Evolutionary conservation across 2,113 vertebrate species (phyloP).

Genomic region (Taxidea taxus): DNA sequence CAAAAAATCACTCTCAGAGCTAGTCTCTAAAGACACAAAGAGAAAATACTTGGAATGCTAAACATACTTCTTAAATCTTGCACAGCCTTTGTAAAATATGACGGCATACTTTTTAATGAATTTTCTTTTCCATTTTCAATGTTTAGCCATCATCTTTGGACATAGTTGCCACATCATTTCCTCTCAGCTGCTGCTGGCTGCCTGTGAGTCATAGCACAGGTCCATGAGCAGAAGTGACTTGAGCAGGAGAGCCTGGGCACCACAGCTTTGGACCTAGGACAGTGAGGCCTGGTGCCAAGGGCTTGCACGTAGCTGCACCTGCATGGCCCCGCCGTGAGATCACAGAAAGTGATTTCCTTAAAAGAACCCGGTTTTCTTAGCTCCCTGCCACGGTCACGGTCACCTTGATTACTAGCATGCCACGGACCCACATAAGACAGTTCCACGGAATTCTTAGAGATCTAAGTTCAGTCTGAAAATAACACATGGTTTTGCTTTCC

Average conservation of each 20-base stretch:
- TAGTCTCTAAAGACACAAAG: constrained; percentile 65
- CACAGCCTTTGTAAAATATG: constrained; percentile 41
- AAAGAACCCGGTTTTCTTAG: constrained; percentile 31
- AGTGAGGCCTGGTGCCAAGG: constrained; percentile 56
- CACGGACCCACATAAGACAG: not conserved
- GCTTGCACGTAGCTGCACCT: constrained; percentile 63
- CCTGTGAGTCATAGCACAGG: constrained; percentile 58
- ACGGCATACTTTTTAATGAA: constrained; percentile 37
- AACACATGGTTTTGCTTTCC: not conserved
- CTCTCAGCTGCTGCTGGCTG: constrained; percentile 68
- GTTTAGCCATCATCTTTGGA: constrained; percentile 52
- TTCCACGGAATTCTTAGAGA: constrained; percentile 29
- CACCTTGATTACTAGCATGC: not conserved
- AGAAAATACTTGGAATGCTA: constrained; percentile 67
- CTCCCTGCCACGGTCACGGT: not conserved
- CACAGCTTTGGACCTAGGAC: not conserved
- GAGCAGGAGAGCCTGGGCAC: not conserved
- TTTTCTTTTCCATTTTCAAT: constrained; percentile 49
- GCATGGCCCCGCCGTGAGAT: constrained; percentile 40
- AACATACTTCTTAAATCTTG: constrained; percentile 46
- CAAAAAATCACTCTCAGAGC: constrained; percentile 58
- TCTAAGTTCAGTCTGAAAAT: constrained; percentile 46
- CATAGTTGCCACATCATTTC: constrained; percentile 68
- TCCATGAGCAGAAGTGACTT: constrained; percentile 58
- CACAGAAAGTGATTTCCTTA: constrained; percentile 66